Evolutionary conservation across 2,888 invertebrate genomes (phyloP).

Genomic region (Harpalus rufipes): DNA sequence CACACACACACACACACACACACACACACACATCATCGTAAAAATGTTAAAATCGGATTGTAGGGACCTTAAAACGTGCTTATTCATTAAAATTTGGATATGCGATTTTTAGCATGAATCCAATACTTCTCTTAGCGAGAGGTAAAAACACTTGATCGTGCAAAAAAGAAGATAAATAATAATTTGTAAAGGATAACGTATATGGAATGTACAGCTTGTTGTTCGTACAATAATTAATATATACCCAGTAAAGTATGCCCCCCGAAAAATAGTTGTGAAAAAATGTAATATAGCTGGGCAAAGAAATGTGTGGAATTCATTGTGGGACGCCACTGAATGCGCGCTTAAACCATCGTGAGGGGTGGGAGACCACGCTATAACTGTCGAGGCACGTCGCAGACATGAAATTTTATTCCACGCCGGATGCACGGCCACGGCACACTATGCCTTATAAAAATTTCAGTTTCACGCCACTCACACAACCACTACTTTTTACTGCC

Average conservation of each 20-base stretch:
- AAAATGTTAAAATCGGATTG: too few relatives aligned
- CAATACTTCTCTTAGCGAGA: too few relatives aligned
- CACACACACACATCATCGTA: too few relatives aligned
- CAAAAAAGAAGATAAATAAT: too few relatives aligned
- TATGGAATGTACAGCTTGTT: too few relatives aligned
- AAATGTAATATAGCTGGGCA: not conserved
- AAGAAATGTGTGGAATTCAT: not conserved
- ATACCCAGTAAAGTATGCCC: not conserved
- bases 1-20: too few relatives aligned
- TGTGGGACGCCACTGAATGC: constrained; percentile 18
- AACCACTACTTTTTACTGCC: constrained; percentile 38
- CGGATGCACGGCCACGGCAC: constrained; percentile 50
- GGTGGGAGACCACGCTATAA: constrained; percentile 31
- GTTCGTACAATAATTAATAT: not conserved
- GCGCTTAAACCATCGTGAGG: not conserved
- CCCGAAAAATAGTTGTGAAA: not conserved
- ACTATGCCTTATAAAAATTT: constrained; percentile 59
- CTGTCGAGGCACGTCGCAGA: constrained; percentile 59
- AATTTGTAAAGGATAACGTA: too few relatives aligned
- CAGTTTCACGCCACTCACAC: constrained; percentile 55
- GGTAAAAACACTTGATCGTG: too few relatives aligned
- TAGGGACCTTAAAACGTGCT: too few relatives aligned
- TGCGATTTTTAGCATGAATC: too few relatives aligned
- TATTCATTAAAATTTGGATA: too few relatives aligned
- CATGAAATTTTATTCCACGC: constrained; percentile 61